These are phyloP conservation scores for Epinotia nisella DNA, from an alignment of 2,888 invertebrate species.

Conservation along the genomic window DNA sequence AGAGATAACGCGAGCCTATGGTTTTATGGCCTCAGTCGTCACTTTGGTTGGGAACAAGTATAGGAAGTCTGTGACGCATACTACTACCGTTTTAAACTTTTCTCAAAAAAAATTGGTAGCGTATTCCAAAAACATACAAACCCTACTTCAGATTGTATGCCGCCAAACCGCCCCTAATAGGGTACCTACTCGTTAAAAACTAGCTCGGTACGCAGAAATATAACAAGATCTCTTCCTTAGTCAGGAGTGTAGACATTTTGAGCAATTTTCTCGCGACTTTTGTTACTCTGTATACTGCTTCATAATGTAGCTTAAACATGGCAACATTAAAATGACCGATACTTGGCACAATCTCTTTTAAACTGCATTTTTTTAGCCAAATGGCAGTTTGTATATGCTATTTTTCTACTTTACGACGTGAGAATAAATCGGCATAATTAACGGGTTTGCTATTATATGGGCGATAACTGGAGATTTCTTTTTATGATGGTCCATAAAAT, in stretches of 20 bases:
- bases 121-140: background rate
- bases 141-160: background rate
- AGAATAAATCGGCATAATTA: slow-evolving; percentile 13
- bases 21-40: too few species aligned
- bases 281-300: background rate
- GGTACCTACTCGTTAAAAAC: slow-evolving; percentile 35
- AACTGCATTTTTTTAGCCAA: slow-evolving; percentile 19
- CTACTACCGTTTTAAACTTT: too few species aligned
- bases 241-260: slow-evolving; percentile 3
- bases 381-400: slow-evolving; percentile 6
- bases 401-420: slow-evolving; percentile 12
- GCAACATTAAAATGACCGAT: background rate
- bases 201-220: slow-evolving; percentile 28
- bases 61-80: too few species aligned
- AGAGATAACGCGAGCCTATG: too few species aligned
- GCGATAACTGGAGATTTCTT: slow-evolving; percentile 11
- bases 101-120: background rate
- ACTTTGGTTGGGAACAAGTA: too few species aligned
- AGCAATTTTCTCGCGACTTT: background rate
- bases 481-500: too few species aligned
- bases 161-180: slow-evolving; percentile 11
- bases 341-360: slow-evolving; percentile 20
- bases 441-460: slow-evolving; percentile 11
- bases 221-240: slow-evolving; percentile 15
- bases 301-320: background rate